phyloP scores from a whole-genome alignment of 1,140 invertebrate species.

The Teleogryllus occipitalis region DNA sequence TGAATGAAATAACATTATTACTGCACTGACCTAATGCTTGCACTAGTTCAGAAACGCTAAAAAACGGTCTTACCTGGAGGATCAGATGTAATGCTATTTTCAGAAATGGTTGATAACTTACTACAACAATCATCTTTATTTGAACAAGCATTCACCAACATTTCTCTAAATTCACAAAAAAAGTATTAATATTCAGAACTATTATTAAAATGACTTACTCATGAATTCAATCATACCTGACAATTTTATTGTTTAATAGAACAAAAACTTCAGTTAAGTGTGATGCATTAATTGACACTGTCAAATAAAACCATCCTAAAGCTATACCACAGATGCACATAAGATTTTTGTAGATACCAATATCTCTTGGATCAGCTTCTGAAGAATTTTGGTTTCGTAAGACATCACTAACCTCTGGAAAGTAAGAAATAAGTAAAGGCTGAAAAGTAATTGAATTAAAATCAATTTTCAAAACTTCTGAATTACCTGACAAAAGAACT shows the following conservation, averaged over 20 bases:
- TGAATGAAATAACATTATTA: not conserved
- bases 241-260: not conserved
- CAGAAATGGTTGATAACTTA: not conserved
- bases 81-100: not conserved
- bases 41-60: not conserved
- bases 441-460: too few species aligned
- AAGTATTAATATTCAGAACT: not conserved
- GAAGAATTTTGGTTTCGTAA: not conserved
- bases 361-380: not conserved
- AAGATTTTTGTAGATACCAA: not conserved
- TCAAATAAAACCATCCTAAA: not conserved
- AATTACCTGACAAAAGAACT: not conserved
- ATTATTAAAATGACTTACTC: not conserved
- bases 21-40: not conserved
- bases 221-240: not conserved
- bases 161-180: not conserved
- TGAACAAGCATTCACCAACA: not conserved
- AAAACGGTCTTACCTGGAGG: not conserved
- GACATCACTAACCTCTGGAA: not conserved
- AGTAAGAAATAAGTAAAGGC: not conserved
- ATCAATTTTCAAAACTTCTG: not conserved
- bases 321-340: not conserved
- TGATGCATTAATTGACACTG: not conserved
- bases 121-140: not conserved
- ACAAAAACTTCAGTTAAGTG: slow-evolving; percentile 1